Evolutionary conservation across 2,888 invertebrate species (phyloP), one percentile per base, ranked within the genome.

Genomic region (Anticlea derivata): DNA sequence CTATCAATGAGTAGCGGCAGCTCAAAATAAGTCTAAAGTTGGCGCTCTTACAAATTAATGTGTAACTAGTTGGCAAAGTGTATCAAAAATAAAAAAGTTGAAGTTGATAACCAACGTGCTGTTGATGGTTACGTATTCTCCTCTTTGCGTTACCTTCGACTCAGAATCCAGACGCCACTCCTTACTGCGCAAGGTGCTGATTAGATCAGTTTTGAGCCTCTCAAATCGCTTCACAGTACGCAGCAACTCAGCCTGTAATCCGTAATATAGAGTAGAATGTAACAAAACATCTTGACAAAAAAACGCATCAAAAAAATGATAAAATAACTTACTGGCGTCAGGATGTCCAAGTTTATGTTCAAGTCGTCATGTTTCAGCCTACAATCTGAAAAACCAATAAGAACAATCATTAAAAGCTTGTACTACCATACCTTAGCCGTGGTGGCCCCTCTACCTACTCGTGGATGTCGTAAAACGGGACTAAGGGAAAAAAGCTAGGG

Each of bases 71-170:
- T n/a, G n/a, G n/a, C n/a, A n/a, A n/a, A n/a, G n/a, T n/a, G n/a
- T n/a, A n/a, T n/a, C n/a, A n/a, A n/a, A n/a, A n/a, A n/a, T n/a
- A n/a, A n/a, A n/a, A n/a, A n/a, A n/a, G n/a, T n/a, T n/a, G n/a
- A n/a, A n/a, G n/a, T n/a, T n/a, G n/a, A n/a, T n/a, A n/a, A n/a
- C n/a, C n/a, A n/a, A n/a, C n/a, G n/a, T n/a, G n/a, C n/a, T 17
- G 4, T 4, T 17, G 17, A 17, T 17, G 4, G 17, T 17, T 8
- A n/a, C n/a, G n/a, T n/a, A n/a, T n/a, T n/a, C n/a, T n/a, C n/a
- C n/a, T n/a, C n/a, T n/a, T n/a, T n/a, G n/a, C n/a, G n/a, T n/a
- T 66, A 90, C 91, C 86, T 91, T 91, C 0, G 91, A 91, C 71
- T 91, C 91, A 0, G 90, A 91, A 61, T 91, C 91, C 60, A 91